Conservation (phyloP, 2,888 invertebrate species). For the Danaus chrysippus region DNA sequence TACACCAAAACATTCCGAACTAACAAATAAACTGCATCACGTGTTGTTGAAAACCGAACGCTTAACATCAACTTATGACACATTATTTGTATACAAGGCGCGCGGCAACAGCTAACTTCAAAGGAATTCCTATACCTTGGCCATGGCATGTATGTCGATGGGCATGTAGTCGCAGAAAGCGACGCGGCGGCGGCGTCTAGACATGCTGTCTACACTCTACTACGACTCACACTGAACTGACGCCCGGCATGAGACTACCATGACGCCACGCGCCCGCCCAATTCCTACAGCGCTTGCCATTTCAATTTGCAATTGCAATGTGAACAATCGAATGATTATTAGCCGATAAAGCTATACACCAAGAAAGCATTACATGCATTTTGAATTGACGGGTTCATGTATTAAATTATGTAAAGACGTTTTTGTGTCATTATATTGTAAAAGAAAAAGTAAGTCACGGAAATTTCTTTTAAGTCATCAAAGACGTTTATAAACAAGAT, state of each 20-base stretch:
- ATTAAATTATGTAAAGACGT: no score
- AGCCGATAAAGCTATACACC: no score
- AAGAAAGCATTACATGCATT: no score
- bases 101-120: neutral
- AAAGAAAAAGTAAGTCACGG: no score
- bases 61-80: neutral
- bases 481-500: no score
- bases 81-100: neutral
- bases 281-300: constrained; percentile 30
- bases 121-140: constrained; percentile 53
- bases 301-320: constrained; percentile 26
- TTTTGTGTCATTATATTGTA: no score
- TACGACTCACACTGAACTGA: constrained; percentile 63
- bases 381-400: no score
- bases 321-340: constrained; percentile 11
- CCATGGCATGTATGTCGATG: constrained; percentile 72
- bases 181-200: constrained; percentile 71
- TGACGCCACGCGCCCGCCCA: constrained; percentile 27
- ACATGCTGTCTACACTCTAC: constrained; percentile 56
- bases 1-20: no score
- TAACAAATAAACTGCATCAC: no score
- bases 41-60: no score
- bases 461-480: no score
- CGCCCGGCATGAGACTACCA: constrained; percentile 26
- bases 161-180: constrained; percentile 72